These are phyloP conservation scores for Xenops minutus DNA, from an alignment of 2,797 vertebrate species.

Conservation along the genomic window DNA sequence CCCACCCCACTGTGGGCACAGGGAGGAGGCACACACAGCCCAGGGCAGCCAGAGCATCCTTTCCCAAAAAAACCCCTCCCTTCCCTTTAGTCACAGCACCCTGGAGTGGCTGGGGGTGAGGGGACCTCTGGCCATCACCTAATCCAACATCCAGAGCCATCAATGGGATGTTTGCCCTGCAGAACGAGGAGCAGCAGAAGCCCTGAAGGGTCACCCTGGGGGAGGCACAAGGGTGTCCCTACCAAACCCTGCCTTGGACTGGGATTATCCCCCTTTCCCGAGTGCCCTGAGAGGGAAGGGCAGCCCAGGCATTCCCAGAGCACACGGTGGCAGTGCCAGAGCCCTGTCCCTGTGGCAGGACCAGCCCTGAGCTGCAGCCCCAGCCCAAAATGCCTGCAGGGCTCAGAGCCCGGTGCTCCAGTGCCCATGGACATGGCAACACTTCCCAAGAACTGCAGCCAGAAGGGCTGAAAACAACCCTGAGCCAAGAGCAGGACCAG, in stretches of 20 bases:
- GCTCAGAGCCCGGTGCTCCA: no score
- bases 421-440: background rate
- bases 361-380: background rate
- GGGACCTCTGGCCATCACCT: background rate
- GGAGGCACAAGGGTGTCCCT: background rate
- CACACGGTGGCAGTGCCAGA: background rate
- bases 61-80: background rate
- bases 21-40: background rate
- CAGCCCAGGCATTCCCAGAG: background rate
- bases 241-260: background rate
- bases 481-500: background rate
- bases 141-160: background rate
- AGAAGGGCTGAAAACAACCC: background rate
- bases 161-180: background rate
- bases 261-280: background rate
- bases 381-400: background rate
- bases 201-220: accelerated
- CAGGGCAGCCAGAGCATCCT: background rate
- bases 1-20: background rate
- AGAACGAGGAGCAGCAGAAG: accelerated
- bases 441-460: background rate
- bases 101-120: background rate
- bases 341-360: background rate
- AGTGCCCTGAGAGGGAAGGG: accelerated
- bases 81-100: accelerated